These are phyloP conservation scores for Coelogynopora nodosa DNA, from an alignment of 2,888 invertebrate species.

Conservation along the genomic window DNA sequence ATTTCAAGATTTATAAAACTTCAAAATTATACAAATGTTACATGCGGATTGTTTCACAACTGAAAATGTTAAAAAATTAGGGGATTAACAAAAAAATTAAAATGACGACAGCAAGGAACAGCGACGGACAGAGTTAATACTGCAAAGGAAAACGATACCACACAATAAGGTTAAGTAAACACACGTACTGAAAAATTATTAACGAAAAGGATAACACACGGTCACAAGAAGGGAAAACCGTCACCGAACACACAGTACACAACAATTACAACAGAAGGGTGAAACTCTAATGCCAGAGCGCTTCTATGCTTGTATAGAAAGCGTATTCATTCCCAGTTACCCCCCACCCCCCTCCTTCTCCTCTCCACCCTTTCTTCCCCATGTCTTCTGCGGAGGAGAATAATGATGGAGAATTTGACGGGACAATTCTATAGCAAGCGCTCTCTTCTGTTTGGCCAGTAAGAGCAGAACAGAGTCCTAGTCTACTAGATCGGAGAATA, in stretches of 20 bases:
- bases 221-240: background rate
- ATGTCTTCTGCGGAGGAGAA: too few relatives aligned
- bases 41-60: too few relatives aligned
- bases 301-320: background rate
- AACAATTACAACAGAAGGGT: background rate
- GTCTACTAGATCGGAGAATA: background rate
- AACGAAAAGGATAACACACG: background rate
- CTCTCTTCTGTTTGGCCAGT: background rate
- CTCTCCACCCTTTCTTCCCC: too few relatives aligned
- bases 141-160: background rate
- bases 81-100: background rate
- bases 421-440: background rate
- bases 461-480: too few relatives aligned
- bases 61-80: too few relatives aligned
- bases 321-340: background rate
- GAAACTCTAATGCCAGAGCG: background rate
- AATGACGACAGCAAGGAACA: background rate
- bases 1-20: too few relatives aligned
- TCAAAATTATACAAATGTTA: too few relatives aligned
- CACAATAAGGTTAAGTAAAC: background rate
- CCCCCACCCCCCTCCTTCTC: background rate
- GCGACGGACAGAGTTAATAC: background rate
- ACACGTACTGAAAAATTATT: background rate
- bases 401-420: background rate
- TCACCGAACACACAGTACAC: background rate